Base-by-base conservation (phyloP, 2,113 vertebrate genomes). In the Thamnophis sirtalis region DNA sequence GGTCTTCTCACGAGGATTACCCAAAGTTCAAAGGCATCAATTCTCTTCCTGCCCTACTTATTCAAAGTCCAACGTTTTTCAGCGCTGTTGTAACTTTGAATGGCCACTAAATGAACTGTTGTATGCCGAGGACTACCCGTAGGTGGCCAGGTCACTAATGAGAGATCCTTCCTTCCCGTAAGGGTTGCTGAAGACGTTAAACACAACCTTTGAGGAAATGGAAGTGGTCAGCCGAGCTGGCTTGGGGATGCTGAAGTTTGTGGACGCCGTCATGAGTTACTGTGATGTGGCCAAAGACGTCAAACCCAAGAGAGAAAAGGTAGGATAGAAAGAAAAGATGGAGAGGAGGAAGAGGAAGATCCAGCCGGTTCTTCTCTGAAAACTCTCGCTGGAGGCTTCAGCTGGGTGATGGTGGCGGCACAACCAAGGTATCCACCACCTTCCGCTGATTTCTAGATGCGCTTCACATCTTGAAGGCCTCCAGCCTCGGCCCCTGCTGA, bases 261-360 rank as follows among this genome's bases (percentile, higher is more conserved):
- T 99, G 0, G 98, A 99, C 90, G 99, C 99, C 4, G 98, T 99
- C 43, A 98, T 99, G 97, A 98, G 98, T 93, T 99, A 99, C 96
- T 99, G 98, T 87, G 98, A 99, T 0, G 98, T 99, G 48, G 97
- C 98, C 80, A 97, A 95, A 90, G 98, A 99, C 89, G 98, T 99
- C 95, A 99, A 99, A 96, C 99, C 99, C 0, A 99, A 99, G 89
- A 98, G 98, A 97, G 98, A 99, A 3, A 99, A 99, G 99, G 99
- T 99, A 96, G 2, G 11, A 3, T 2, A 17, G 24, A 56, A 54
- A 22, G 0, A 2, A 50, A 13, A 43, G 19, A 1, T 21, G 24
- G 89, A 21, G 0, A 6, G n/a, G 2, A 15, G 49, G 6, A 84
- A 28, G 80, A 19, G 43, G 21, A 56, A 9, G 22, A 24, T 58